A percentile compares a stretch with the other conserved stretches of the same genome.
These are phyloP conservation scores for Clusia tigrina DNA, from an alignment of 2,888 invertebrate genomes.

Conservation along the genomic window DNA sequence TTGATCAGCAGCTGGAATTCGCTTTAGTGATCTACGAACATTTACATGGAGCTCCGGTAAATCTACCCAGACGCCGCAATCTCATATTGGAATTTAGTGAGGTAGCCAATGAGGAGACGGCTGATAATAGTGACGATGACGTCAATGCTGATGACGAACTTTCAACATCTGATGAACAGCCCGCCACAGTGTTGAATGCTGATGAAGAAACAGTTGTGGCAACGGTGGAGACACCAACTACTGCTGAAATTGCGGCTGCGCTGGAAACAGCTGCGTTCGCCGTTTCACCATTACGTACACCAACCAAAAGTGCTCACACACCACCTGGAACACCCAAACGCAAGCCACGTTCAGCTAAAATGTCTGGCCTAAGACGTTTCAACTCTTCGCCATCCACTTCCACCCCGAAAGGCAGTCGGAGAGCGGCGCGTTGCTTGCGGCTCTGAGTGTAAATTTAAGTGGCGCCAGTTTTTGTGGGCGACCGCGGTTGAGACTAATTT, in stretches of 20 bases:
- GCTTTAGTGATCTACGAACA: conserved; percentile 53
- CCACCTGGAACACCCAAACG: conserved; percentile 43
- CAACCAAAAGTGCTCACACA: conserved; percentile 37
- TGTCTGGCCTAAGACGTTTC: conserved; percentile 32
- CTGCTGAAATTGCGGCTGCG: conserved; percentile 31
- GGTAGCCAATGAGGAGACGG: conserved; percentile 19
- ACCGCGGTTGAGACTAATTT: too few species aligned
- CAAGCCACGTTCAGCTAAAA: conserved; percentile 25
- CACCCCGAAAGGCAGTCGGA: conserved; percentile 37
- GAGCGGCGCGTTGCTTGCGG: conserved; percentile 41
- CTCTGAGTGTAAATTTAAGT: conserved; percentile 18
- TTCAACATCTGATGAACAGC: not conserved
- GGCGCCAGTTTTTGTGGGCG: too few species aligned
- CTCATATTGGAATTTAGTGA: conserved; percentile 48
- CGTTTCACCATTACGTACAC: conserved; percentile 35
- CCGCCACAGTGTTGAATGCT: not conserved
- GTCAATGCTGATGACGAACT: not conserved
- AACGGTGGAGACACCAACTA: conserved; percentile 15
- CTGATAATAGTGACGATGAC: not conserved
- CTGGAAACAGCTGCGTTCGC: conserved; percentile 26
- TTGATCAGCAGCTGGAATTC: conserved; percentile 49
- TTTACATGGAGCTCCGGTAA: conserved; percentile 25
- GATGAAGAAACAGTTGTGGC: not conserved
- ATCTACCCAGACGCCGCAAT: conserved; percentile 41
- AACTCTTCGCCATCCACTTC: conserved; percentile 30